Percentiles rank a stretch among this genome's conserved stretches.
Conservation (phyloP, 2,797 vertebrate genomes). For the Alectoris magna region DNA sequence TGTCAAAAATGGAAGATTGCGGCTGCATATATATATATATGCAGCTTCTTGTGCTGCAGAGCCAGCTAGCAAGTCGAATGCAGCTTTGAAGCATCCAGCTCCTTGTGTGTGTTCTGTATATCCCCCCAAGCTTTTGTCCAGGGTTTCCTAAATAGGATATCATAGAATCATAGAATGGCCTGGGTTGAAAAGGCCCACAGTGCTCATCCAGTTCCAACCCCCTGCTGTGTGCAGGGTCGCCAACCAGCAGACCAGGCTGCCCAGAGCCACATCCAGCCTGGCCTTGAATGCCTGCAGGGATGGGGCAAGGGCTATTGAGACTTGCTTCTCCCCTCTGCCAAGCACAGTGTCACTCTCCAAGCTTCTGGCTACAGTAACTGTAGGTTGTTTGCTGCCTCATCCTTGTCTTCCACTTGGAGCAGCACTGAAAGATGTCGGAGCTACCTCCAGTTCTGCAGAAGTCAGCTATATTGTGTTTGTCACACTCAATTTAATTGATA, state of each 20-base stretch:
- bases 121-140: neutral
- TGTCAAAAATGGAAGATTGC: rapidly evolving
- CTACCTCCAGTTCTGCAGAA: neutral
- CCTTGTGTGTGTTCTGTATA: neutral
- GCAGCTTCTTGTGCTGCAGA: neutral
- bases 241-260: too few species aligned
- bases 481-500: neutral
- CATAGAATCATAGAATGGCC: too few species aligned
- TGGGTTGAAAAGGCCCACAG: too few species aligned
- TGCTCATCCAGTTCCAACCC: too few species aligned
- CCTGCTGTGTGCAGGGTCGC: too few species aligned
- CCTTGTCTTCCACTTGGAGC: neutral
- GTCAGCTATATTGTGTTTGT: neutral
- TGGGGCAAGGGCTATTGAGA: neutral
- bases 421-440: neutral
- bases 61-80: neutral
- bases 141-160: neutral
- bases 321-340: neutral
- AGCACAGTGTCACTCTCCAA: neutral
- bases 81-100: neutral
- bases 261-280: too few species aligned
- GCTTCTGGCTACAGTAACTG: constrained; percentile 14
- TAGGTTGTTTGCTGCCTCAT: neutral
- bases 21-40: rapidly evolving
- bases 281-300: too few species aligned